A percentile compares a stretch with the other conserved stretches of the same genome.
These are phyloP conservation scores for Eretmochelys imbricata DNA, from an alignment of 2,113 vertebrate species.

Conservation along the genomic window DNA sequence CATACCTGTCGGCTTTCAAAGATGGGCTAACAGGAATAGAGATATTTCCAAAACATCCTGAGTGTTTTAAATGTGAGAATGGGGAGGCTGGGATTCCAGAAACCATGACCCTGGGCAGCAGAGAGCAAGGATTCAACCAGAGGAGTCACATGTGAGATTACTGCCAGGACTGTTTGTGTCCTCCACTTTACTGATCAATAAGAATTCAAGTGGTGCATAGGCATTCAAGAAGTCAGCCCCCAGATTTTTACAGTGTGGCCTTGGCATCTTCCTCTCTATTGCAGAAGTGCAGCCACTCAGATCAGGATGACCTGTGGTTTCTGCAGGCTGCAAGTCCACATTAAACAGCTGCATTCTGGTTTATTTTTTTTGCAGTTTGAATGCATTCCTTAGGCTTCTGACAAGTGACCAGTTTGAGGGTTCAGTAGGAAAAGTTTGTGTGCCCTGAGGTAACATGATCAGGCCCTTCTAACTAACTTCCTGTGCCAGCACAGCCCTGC, in stretches of 20 bases:
- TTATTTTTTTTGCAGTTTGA: background rate
- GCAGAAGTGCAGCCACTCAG: background rate
- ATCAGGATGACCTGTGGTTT: background rate
- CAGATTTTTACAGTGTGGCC: fast-evolving
- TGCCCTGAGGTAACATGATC: background rate
- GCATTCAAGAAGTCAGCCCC: background rate
- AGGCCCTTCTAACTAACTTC: background rate
- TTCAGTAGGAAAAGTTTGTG: background rate
- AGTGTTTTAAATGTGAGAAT: background rate
- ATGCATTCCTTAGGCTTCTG: background rate
- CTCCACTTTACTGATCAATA: background rate
- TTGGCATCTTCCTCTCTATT: fast-evolving
- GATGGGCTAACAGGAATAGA: background rate
- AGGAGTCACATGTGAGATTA: background rate
- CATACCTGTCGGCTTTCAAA: background rate
- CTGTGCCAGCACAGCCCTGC: background rate
- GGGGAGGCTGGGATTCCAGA: background rate
- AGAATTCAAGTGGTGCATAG: background rate
- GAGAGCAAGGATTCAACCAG: background rate
- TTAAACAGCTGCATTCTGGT: background rate
- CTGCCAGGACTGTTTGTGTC: background rate
- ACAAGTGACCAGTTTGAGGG: background rate
- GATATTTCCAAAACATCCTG: background rate
- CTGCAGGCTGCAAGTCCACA: fast-evolving
- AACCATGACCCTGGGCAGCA: background rate